Base-by-base conservation (phyloP, 2,888 invertebrate genomes). In the Ypsolopha sequella region DNA sequence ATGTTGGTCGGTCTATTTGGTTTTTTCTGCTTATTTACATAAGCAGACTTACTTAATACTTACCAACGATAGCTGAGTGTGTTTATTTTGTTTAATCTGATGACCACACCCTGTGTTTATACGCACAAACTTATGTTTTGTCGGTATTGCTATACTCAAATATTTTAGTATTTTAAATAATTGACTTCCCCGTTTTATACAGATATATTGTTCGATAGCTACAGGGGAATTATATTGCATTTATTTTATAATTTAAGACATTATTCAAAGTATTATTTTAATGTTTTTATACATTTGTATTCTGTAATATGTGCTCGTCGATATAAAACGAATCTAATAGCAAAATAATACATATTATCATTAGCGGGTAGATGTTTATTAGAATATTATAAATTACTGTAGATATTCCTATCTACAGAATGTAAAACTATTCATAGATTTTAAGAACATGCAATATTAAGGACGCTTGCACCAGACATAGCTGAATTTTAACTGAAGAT, bases 401-500 rank as follows among this genome's bases (percentile, higher is more conserved):
- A 36, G 36, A 10, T 43, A 43, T 24, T 24, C 14, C 13, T 46
- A 35, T 46, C 46, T 46, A 34, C 24, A 11, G 46, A 46, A 11
- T 46, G 35, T 46, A 11, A 33, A 24, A 43, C 43, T 43, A 43
- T 43, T 46, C n/a, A 33, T 46, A 46, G 46, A 11, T 10, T 10
- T 34, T 46, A 46, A 46, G 46, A 10, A n/a, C 34, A 46, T 46
- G 46, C 46, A 46, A 46, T 46, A 46, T 34, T 46, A 34, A 46
- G 11, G 46, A 11, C n/a, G 10, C 33, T 7, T 41, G 11, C 24
- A 24, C 24, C 24, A 43, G 8, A 43, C 43, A 11, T 13, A 24
- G 43, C 13, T 6, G 7, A 24, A 7, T 43, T 14, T 43, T 9
- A 41, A 13, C 24, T 43, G 13, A 43, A 13, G n/a, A 43, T 43